Evolutionary conservation across 2,113 vertebrate species (phyloP).

Genomic region (Rhabdomys dilectus): DNA sequence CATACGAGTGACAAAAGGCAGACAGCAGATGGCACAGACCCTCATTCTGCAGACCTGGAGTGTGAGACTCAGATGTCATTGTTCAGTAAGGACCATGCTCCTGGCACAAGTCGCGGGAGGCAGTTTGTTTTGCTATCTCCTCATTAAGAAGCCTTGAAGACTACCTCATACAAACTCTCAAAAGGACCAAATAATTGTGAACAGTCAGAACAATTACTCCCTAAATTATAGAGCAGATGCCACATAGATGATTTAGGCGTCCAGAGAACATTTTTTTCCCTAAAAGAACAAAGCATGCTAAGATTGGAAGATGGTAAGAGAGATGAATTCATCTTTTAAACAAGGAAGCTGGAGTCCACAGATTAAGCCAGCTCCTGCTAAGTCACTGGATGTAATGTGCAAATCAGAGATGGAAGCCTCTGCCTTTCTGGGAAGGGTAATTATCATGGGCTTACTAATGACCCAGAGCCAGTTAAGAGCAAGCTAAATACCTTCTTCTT

Average conservation of each 20-base stretch:
- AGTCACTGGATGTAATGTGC: slow-evolving; percentile 40
- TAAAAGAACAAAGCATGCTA: background rate
- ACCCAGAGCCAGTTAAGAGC: slow-evolving; percentile 45
- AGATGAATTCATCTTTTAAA: background rate
- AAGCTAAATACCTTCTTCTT: slow-evolving; percentile 59
- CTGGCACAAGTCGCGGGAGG: background rate
- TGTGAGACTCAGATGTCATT: background rate
- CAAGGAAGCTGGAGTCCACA: background rate
- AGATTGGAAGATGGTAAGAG: background rate
- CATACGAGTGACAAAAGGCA: background rate
- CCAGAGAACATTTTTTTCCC: background rate
- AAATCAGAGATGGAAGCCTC: slow-evolving; percentile 27
- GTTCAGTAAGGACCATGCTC: background rate
- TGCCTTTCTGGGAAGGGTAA: slow-evolving; percentile 44
- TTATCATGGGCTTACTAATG: slow-evolving; percentile 60
- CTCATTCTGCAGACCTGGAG: background rate
- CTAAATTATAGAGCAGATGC: background rate
- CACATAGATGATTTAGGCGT: background rate
- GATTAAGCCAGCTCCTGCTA: background rate
- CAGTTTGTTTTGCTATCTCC: background rate
- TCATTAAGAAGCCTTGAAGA: background rate
- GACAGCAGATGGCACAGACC: background rate
- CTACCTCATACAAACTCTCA: background rate
- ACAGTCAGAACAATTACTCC: background rate
- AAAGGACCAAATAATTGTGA: background rate